Percentiles rank a stretch among this genome's conserved stretches.
phyloP scores from a whole-genome alignment of 1,140 invertebrate species.

The Apis mellifera region Amel_HAv3.1 CM009935.2:9568001-9568500 shows the following conservation, averaged over 20 bases:
- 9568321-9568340: conserved; percentile 81
- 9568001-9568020: conserved; percentile 81
- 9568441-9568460: conserved; percentile 61
- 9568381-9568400: conserved; percentile 73
- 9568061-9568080: neutral
- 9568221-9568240: conserved; percentile 51
- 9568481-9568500: conserved; percentile 57
- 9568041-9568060: neutral
- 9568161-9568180: neutral
- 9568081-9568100: conserved; percentile 1
- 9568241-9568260: conserved; percentile 38
- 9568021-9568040: conserved; percentile 70
- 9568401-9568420: conserved; percentile 79
- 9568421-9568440: conserved; percentile 72
- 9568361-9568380: conserved; percentile 82
- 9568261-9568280: conserved; percentile 46
- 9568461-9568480: conserved; percentile 46
- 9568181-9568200: conserved; percentile 3
- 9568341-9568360: conserved; percentile 68
- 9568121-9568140: neutral
- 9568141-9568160: neutral
- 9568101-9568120: neutral
- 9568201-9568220: conserved; percentile 29
- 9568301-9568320: conserved; percentile 72
- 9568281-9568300: conserved; percentile 61